Evolutionary conservation across 2,888 invertebrate species (phyloP), one percentile per base, ranked within the genome.

Genomic region (Plusia festucae): DNA sequence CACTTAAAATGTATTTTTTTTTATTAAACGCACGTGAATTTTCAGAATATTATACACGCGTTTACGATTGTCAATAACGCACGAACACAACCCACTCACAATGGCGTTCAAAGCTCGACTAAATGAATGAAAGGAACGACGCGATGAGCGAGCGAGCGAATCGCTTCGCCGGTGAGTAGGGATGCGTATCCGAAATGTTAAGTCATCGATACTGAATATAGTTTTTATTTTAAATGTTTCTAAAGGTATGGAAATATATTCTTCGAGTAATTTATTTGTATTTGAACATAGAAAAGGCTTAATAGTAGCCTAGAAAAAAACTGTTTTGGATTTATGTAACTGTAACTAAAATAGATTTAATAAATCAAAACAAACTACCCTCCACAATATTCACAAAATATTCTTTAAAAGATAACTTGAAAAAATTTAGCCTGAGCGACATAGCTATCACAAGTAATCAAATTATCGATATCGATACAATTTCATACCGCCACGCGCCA

Each of bases 41-140:
- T 82, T 72, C 66, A 70, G 66, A 68, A 81, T 72, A 79, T 57
- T 79, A 71, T 87, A 84, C 90, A 91, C 93, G 91, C 91, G 90
- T 82, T 85, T 58, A 75, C 71, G 27, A 72, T 72, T 66, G 72
- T 79, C 66, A 69, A 52, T 53, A 75, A 74, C 58, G 49, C 67
- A 81, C 69, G 70, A 58, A 73, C 70, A 53, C 74, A 72, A 71
- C 79, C 78, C 76, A 63, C 68, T 60, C 58, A 1, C 58, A 11
- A 66, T 13, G 73, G 70, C 78, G 78, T 53, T 65, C 81, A 82
- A 86, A 86, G 81, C 87, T 82, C 86, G 83, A 92, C 92, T 90
- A 85, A 85, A 75, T 83, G 76, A 76, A 64, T 56, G 72, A 79
- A 75, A 68, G 68, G 71, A 70, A 73, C 76, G 73, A 82, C 63